Evolutionary conservation across 2,888 invertebrate species (phyloP).

Genomic region (Alcis repandata): DNA sequence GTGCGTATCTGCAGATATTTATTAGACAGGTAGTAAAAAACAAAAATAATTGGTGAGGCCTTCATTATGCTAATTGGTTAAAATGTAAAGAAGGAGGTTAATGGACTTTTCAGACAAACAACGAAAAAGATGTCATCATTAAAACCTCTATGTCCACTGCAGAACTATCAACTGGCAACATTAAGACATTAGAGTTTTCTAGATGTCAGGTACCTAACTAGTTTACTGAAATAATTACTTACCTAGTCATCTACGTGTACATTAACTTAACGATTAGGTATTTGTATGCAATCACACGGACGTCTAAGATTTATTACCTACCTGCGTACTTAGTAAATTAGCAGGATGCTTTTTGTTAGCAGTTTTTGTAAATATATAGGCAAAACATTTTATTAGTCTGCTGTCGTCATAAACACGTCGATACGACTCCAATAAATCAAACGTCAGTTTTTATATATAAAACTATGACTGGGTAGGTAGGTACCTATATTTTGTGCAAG

Average conservation of each 20-base stretch:
- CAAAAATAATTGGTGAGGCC: not conserved
- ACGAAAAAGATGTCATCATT: not conserved
- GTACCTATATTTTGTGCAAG: not conserved
- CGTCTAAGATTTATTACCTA: not conserved
- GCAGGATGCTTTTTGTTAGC: not conserved
- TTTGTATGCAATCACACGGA: too few relatives aligned
- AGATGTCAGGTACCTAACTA: too few relatives aligned
- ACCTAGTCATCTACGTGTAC: too few relatives aligned
- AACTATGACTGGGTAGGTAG: not conserved
- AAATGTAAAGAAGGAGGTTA: not conserved
- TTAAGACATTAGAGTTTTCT: too few relatives aligned
- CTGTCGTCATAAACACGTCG: conserved; percentile 6
- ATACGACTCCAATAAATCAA: conserved; percentile 1
- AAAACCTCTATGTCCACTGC: not conserved
- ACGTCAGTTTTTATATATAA: not conserved
- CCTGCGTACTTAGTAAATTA: conserved; percentile 3
- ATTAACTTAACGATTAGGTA: too few relatives aligned
- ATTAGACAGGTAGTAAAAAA: not conserved
- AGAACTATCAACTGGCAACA: not conserved
- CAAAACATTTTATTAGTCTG: not conserved
- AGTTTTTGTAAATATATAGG: conserved; percentile 2
- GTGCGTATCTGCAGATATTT: not conserved
- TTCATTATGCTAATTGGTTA: not conserved
- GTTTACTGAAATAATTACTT: too few relatives aligned
- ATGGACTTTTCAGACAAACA: not conserved